These are phyloP conservation scores for Andrena haemorrhoa DNA, from an alignment of 2,888 invertebrate species.

Conservation along the genomic window DNA sequence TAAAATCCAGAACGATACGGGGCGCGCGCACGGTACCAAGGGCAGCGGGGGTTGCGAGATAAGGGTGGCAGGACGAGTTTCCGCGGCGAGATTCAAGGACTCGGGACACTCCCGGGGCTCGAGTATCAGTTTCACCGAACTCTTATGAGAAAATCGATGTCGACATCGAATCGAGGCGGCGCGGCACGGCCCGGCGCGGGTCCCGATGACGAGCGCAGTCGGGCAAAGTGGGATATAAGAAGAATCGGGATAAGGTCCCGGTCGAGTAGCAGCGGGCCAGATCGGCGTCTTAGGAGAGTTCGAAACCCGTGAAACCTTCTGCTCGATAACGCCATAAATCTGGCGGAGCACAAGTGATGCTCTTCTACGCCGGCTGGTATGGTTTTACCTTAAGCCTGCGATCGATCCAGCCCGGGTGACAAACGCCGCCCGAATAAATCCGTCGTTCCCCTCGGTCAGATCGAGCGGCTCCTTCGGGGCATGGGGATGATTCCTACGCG, in stretches of 20 bases:
- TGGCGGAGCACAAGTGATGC: conserved; percentile 46
- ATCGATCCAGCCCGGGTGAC: conserved; percentile 68
- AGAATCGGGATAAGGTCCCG: conserved; percentile 65
- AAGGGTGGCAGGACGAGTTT: conserved; percentile 37
- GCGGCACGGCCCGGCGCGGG: conserved; percentile 31
- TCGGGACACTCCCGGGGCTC: conserved; percentile 20
- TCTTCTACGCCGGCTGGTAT: conserved; percentile 33
- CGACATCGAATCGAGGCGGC: conserved; percentile 47
- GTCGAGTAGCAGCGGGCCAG: conserved; percentile 30
- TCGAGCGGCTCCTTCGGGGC: conserved; percentile 15
- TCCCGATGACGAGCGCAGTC: conserved; percentile 55
- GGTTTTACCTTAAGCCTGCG: conserved; percentile 67
- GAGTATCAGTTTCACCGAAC: conserved; percentile 48
- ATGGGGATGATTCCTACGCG: conserved; percentile 44
- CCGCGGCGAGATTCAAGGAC: conserved; percentile 53
- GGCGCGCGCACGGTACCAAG: conserved; percentile 19
- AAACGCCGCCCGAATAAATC: conserved; percentile 73
- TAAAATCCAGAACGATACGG: background rate
- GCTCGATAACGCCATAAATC: conserved; percentile 73
- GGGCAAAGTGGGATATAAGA: conserved; percentile 65
- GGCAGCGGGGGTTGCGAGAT: conserved; percentile 36
- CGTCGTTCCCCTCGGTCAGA: conserved; percentile 36
- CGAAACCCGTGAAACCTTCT: conserved; percentile 68
- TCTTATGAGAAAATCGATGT: conserved; percentile 66
- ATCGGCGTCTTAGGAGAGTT: conserved; percentile 60